Evolutionary conservation across 1,140 invertebrate species (phyloP).

Genomic region (Drosophila sturtevanti): DNA sequence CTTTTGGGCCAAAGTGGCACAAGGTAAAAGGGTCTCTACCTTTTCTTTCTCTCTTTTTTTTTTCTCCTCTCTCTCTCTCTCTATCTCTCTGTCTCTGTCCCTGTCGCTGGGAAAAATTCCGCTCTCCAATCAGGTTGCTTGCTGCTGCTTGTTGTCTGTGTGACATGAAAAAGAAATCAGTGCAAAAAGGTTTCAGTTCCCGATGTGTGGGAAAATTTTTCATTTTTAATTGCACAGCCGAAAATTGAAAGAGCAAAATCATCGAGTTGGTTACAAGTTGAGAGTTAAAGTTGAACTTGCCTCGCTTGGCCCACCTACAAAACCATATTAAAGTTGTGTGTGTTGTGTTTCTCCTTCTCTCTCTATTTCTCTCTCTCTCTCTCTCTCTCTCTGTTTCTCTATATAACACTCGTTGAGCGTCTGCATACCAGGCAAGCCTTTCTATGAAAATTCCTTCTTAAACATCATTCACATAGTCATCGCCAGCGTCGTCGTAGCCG

Average conservation of each 20-base stretch:
- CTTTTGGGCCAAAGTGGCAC: conserved; percentile 71
- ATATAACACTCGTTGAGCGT: conserved; percentile 62
- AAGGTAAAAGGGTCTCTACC: conserved; percentile 57
- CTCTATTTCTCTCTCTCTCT: not conserved
- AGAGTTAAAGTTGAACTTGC: not conserved
- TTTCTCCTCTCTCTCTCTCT: not conserved
- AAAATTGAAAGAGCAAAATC: conserved; percentile 60
- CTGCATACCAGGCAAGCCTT: conserved; percentile 74
- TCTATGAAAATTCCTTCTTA: conserved; percentile 75
- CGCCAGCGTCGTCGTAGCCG: conserved; percentile 53
- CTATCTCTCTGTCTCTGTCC: not conserved
- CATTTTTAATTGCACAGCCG: conserved; percentile 78
- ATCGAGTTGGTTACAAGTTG: not conserved
- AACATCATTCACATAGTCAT: conserved; percentile 17
- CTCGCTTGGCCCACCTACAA: conserved; percentile 48
- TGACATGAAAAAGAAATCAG: conserved; percentile 81
- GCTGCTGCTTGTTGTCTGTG: conserved; percentile 53
- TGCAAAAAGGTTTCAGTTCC: conserved; percentile 58
- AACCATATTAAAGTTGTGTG: conserved; percentile 9
- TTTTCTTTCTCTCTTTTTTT: not conserved
- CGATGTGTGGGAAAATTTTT: conserved; percentile 81
- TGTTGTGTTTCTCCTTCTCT: not conserved
- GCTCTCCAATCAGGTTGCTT: conserved; percentile 73
- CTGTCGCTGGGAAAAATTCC: conserved; percentile 76
- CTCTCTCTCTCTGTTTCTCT: not conserved